Conservation (phyloP, 2,113 vertebrate species). For the Leuciscus idus region DNA sequence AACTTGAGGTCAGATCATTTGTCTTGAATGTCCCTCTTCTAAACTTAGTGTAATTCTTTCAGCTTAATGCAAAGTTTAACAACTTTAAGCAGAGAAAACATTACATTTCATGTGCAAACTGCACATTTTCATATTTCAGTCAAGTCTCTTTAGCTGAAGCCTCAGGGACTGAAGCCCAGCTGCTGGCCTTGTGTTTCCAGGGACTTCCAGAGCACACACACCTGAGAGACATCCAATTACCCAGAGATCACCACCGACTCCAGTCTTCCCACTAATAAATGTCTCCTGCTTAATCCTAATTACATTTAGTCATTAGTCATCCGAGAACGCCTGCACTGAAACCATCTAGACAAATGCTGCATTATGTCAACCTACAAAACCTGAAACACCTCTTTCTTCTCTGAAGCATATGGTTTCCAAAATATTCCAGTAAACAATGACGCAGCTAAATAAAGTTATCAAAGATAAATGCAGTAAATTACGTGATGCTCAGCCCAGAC, state of each 20-base stretch:
- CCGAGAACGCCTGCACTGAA: neutral
- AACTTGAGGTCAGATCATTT: neutral
- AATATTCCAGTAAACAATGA: neutral
- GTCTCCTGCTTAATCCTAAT: conserved; percentile 29
- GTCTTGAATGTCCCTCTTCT: neutral
- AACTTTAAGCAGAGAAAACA: neutral
- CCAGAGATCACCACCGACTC: conserved; percentile 5
- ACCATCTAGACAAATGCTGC: neutral
- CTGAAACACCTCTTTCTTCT: neutral
- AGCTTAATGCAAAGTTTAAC: neutral
- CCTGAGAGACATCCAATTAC: conserved; percentile 17
- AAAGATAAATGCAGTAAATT: neutral
- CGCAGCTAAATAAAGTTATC: neutral
- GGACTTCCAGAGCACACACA: neutral
- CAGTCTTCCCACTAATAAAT: conserved; percentile 32
- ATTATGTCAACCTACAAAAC: conserved; percentile 15
- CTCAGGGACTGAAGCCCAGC: neutral
- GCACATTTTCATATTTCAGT: neutral
- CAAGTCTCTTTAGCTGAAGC: neutral
- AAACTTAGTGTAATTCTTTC: neutral
- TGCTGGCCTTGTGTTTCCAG: conserved; percentile 12
- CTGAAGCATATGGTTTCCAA: neutral
- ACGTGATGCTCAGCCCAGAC: neutral
- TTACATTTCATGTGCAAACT: neutral
- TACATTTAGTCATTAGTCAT: conserved; percentile 34